Conservation (phyloP, 2,797 vertebrate genomes). For the Liparis tanakae region DNA sequence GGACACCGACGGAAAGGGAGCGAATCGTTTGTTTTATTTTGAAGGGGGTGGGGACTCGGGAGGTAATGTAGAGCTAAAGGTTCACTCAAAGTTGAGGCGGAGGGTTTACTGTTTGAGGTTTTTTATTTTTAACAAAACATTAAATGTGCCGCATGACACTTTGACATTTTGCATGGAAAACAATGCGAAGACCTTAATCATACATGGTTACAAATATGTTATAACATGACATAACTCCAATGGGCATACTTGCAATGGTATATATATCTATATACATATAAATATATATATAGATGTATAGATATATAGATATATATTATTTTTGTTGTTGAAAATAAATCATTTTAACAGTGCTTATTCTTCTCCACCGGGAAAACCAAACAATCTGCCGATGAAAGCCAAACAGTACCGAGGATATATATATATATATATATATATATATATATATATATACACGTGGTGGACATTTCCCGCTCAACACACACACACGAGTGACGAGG, state of each 20-base stretch:
- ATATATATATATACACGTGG: conserved; percentile 29
- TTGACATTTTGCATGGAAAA: conserved; percentile 82
- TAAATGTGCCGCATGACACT: conserved; percentile 81
- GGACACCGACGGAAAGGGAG: conserved; percentile 50
- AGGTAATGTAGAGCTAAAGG: not conserved
- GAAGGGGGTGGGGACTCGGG: too few relatives aligned
- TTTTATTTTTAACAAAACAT: conserved; percentile 83
- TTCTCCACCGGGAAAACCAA: conserved; percentile 56
- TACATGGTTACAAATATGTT: conserved; percentile 82
- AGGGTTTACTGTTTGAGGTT: conserved; percentile 67
- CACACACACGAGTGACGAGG: conserved; percentile 51
- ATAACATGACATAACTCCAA: conserved; percentile 82
- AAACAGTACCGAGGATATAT: conserved; percentile 41
- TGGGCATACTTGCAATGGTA: conserved; percentile 82
- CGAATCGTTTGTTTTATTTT: conserved; percentile 29
- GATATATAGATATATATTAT: conserved; percentile 71
- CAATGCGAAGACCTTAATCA: conserved; percentile 80
- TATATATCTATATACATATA: conserved; percentile 67
- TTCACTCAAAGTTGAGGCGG: conserved; percentile 54
- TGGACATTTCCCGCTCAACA: conserved; percentile 47
- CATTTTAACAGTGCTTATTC: conserved; percentile 72
- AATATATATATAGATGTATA: conserved; percentile 71
- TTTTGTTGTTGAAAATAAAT: conserved; percentile 72
- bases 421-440: conserved; percentile 18
- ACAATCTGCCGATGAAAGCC: conserved; percentile 48